Percentiles rank a stretch among this genome's conserved stretches.
phyloP scores from a whole-genome alignment of 2,113 vertebrate genomes.

The Sorex fumeus region DNA sequence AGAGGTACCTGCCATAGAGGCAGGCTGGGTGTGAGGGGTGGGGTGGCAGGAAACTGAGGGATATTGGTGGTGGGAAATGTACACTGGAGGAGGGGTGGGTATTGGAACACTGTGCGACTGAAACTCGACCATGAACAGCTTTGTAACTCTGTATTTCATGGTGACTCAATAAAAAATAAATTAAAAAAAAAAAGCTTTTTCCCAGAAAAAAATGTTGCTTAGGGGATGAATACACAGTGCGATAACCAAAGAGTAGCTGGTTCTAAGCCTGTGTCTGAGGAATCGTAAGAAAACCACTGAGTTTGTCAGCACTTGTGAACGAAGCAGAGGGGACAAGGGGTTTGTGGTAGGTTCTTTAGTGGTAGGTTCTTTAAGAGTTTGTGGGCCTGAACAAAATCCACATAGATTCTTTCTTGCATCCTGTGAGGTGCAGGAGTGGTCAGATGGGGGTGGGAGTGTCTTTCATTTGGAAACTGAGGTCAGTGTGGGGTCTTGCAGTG shows the following conservation, averaged over 20 bases:
- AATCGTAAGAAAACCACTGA: not conserved
- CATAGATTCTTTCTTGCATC: not conserved
- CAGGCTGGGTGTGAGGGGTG: too few species aligned
- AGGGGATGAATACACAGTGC: not conserved
- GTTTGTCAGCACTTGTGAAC: not conserved
- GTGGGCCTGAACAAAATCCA: not conserved
- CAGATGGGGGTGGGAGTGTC: not conserved
- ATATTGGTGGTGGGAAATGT: too few species aligned
- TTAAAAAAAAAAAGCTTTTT: not conserved
- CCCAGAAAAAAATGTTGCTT: not conserved
- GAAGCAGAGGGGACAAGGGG: not conserved
- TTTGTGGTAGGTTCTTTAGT: not conserved
- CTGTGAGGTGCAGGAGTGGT: not conserved
- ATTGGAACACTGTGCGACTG: too few species aligned
- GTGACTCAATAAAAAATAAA: too few species aligned
- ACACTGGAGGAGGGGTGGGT: too few species aligned
- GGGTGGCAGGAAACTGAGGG: too few species aligned
- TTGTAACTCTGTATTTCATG: too few species aligned
- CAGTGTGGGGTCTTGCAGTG: not conserved
- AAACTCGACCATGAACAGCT: too few species aligned
- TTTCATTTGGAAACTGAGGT: not conserved
- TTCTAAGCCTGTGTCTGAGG: constrained; percentile 10
- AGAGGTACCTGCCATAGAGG: too few species aligned
- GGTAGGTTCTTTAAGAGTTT: not conserved
- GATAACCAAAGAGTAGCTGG: not conserved